Base-by-base conservation (phyloP, 2,797 vertebrate species). In the Margarornis squamiger region DNA sequence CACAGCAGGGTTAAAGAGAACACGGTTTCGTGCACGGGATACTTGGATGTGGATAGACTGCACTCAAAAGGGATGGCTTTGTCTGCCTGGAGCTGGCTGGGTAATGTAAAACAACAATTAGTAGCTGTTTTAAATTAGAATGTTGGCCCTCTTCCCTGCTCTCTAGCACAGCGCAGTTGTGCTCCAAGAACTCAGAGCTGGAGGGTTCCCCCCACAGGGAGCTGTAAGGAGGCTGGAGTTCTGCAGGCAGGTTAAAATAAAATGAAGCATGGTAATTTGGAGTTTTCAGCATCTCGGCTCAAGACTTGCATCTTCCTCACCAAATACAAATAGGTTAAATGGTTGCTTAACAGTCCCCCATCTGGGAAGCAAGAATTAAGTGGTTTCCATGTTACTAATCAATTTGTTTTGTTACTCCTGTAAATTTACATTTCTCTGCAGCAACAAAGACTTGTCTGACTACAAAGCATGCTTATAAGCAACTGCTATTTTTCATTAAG, bases 381-480 rank as follows among this genome's bases (percentile, higher is more conserved):
- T 65, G 73, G 70, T 87, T 95, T 96, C 74, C 32, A 12, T 92
- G 90, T 93, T 92, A 41, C 68, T 93, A 77, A 93, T 79, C 65
- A 92, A 85, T 94, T 94, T 93, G 71, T 55, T 94, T 93, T 88
- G 71, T 92, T 88, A 65, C 23, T 70, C 43, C 43, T 55, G 73
- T 92, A 78, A 88, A 77, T 87, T 93, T 84, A 71, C 46, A 57
- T 92, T 86, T 94, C 88, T 93, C 62, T 92, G 88, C 91, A 78
- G 88, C 79, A 88, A 66, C 70, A 75, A 89, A 90, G 80, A 38
- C 84, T 92, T 57, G 34, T 71, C 59, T 81, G 55, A 67, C 77
- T 92, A 73, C 74, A 87, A 87, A 88, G 61, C n/a, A 3, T 7
- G 41, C 78, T 96, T 86, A 83, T 88, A 88, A 90, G 83, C 74